These are phyloP conservation scores for Amphiprion ocellaris DNA, from an alignment of 2,113 vertebrate genomes.

Conservation along the genomic window DNA sequence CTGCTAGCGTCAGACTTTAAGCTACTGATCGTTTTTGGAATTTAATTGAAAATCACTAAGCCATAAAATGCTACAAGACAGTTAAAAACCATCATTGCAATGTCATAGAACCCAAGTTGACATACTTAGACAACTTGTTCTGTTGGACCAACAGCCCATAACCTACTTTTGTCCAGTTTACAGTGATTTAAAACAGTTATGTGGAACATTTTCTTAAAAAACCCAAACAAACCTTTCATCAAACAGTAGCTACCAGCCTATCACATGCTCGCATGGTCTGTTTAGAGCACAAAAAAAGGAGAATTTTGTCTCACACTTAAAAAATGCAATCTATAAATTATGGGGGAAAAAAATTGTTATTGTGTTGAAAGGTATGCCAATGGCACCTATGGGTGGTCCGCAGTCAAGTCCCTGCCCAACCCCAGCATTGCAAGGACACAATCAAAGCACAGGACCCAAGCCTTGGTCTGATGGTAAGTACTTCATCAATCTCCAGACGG, in stretches of 20 bases:
- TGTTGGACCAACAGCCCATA: not conserved
- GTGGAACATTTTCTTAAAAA: too few species aligned
- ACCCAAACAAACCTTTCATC: too few species aligned
- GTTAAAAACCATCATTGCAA: too few species aligned
- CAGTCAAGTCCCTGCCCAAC: constrained; percentile 81
- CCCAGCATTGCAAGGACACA: constrained; percentile 84
- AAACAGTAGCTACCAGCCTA: too few species aligned
- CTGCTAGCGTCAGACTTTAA: too few species aligned
- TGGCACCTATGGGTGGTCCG: constrained; percentile 84
- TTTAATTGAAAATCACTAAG: too few species aligned
- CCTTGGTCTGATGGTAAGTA: constrained; percentile 87
- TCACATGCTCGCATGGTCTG: not conserved
- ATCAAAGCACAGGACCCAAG: constrained; percentile 84
- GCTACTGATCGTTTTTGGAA: too few species aligned
- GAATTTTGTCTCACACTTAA: too few species aligned
- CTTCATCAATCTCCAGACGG: too few species aligned
- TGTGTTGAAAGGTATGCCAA: constrained; percentile 82
- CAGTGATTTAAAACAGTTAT: not conserved
- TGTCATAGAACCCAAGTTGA: fast-evolving
- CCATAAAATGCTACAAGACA: too few species aligned
- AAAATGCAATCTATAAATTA: fast-evolving
- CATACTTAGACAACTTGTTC: fast-evolving
- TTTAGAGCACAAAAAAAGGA: too few species aligned
- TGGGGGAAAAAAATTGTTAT: not conserved
- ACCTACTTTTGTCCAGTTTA: not conserved